Conservation (phyloP, 2,888 invertebrate species). For the Anthoptus insignis region DNA sequence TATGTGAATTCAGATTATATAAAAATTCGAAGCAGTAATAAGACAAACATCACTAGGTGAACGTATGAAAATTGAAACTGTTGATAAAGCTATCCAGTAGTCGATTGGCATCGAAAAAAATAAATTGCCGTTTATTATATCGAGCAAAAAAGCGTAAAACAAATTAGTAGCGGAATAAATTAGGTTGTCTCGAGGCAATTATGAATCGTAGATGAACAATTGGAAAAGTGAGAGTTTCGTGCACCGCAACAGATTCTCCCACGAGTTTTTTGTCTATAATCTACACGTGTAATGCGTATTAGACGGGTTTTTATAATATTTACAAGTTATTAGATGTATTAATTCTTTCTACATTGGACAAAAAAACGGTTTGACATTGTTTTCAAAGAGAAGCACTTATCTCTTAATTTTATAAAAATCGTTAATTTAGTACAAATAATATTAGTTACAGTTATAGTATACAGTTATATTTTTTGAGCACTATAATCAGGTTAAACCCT, state of each 20-base stretch:
- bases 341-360: neutral
- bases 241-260: conserved; percentile 37
- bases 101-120: conserved; percentile 21
- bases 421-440: too few relatives aligned
- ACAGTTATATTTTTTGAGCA: too few relatives aligned
- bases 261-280: conserved; percentile 19
- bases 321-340: conserved; percentile 20
- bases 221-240: conserved; percentile 50
- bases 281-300: neutral
- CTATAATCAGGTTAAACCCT: too few relatives aligned
- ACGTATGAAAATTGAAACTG: conserved; percentile 6
- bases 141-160: conserved; percentile 36
- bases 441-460: too few relatives aligned
- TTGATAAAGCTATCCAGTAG: conserved; percentile 10
- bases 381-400: neutral
- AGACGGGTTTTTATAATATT: neutral
- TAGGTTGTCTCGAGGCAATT: conserved; percentile 47
- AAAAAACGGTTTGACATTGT: too few relatives aligned
- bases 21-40: neutral
- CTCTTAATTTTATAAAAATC: too few relatives aligned
- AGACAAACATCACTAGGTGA: neutral
- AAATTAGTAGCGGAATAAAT: conserved; percentile 37
- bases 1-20: too few relatives aligned
- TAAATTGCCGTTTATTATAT: conserved; percentile 16
- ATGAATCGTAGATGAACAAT: conserved; percentile 44